A percentile compares a stretch with the other conserved stretches of the same genome.
Conservation (phyloP, 2,797 vertebrate genomes). For the Heterohyrax brucei region DNA sequence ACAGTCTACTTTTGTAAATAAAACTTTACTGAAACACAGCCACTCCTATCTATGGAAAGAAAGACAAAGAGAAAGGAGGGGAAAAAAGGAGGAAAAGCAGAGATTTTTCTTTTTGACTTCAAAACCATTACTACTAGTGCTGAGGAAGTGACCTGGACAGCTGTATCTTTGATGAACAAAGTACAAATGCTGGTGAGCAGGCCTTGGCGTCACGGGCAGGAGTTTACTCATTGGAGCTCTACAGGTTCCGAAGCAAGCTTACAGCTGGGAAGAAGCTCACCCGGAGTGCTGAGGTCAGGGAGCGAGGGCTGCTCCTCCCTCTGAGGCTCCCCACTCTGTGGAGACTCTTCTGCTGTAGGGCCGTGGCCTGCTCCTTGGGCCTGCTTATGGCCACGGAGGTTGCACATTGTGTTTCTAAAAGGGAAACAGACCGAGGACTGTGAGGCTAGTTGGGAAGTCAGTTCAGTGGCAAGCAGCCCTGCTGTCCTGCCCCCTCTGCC, state of each 20-base stretch:
- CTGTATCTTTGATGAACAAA: background rate
- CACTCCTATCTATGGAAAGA: background rate
- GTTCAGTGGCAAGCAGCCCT: background rate
- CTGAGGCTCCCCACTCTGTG: conserved; percentile 60
- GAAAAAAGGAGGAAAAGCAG: background rate
- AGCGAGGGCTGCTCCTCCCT: conserved; percentile 67
- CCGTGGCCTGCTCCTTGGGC: conserved; percentile 90
- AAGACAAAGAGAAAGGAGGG: background rate
- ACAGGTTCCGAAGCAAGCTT: background rate
- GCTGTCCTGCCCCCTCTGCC: background rate
- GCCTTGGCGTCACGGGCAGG: background rate
- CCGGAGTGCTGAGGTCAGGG: conserved; percentile 65
- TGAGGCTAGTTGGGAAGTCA: background rate
- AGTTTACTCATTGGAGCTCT: background rate
- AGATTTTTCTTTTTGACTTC: conserved; percentile 29
- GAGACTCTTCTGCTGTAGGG: conserved; percentile 86
- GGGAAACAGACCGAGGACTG: conserved; percentile 51
- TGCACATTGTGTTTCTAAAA: conserved; percentile 95
- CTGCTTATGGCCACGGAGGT: conserved; percentile 91
- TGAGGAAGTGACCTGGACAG: background rate
- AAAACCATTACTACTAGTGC: background rate
- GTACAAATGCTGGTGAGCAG: background rate
- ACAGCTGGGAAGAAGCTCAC: conserved; percentile 65
- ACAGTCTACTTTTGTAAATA: background rate
- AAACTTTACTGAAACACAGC: background rate